Conservation (phyloP, 2,888 invertebrate genomes). For the Papilio demoleus region DNA sequence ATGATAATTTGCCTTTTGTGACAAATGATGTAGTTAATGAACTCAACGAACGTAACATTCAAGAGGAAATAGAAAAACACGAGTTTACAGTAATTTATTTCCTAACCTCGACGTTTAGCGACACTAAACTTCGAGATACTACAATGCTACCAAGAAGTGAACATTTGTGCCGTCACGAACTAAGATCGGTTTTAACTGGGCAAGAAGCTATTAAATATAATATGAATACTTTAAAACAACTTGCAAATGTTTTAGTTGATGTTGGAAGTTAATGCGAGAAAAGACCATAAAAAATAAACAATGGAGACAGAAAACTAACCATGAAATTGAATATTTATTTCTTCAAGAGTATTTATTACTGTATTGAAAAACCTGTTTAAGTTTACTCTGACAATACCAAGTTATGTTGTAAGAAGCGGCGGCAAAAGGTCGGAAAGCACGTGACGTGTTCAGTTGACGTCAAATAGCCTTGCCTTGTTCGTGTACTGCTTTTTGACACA, state of each 20-base stretch:
- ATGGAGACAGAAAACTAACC: slow-evolving; percentile 22
- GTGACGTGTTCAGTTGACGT: slow-evolving; percentile 63
- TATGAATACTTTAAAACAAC: not conserved
- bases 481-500: slow-evolving; percentile 44
- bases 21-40: slow-evolving; percentile 22
- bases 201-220: slow-evolving; percentile 21
- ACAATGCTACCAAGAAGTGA: not conserved
- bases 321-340: slow-evolving; percentile 15
- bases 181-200: not conserved
- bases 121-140: slow-evolving; percentile 17
- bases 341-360: slow-evolving; percentile 1
- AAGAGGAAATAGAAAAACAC: slow-evolving; percentile 42
- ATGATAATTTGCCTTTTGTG: not conserved
- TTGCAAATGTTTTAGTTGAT: not conserved
- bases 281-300: slow-evolving; percentile 11
- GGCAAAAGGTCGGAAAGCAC: slow-evolving; percentile 61
- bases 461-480: slow-evolving; percentile 55
- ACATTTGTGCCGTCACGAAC: not conserved
- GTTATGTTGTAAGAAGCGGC: slow-evolving; percentile 44
- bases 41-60: slow-evolving; percentile 37
- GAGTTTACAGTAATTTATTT: slow-evolving; percentile 29
- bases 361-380: slow-evolving; percentile 32
- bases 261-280: not conserved
- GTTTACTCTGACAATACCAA: slow-evolving; percentile 40
- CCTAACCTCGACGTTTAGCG: slow-evolving; percentile 34